Evolutionary conservation across 2,797 vertebrate genomes (phyloP).

Genomic region (Ptychadena robeensis): DNA sequence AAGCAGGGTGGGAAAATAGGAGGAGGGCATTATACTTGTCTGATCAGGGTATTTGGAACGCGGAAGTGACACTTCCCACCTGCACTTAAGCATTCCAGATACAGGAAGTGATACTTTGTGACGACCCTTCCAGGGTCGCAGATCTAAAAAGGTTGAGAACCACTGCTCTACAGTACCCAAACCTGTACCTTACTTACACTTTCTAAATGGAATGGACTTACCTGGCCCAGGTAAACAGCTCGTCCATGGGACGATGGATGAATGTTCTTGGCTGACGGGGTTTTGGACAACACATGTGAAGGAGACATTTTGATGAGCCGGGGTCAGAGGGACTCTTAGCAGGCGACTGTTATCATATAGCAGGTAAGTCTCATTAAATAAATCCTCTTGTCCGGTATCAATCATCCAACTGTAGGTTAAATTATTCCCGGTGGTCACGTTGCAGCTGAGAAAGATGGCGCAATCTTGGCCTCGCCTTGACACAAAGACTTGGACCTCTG

Average conservation of each 20-base stretch:
- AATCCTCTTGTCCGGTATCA: neutral
- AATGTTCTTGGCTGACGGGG: slow-evolving; percentile 60
- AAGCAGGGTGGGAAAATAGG: too few relatives aligned
- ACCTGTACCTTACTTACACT: neutral
- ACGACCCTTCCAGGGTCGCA: too few relatives aligned
- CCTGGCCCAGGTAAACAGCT: slow-evolving; percentile 64
- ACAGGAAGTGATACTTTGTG: too few relatives aligned
- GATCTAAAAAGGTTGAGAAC: too few relatives aligned
- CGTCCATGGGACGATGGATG: slow-evolving; percentile 63
- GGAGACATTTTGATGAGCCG: slow-evolving; percentile 27
- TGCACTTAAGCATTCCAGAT: too few relatives aligned
- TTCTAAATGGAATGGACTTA: slow-evolving; percentile 26
- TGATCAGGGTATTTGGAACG: too few relatives aligned
- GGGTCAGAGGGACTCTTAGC: slow-evolving; percentile 58
- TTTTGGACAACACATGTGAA: slow-evolving; percentile 69
- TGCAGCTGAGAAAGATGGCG: slow-evolving; percentile 66
- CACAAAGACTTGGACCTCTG: slow-evolving; percentile 65
- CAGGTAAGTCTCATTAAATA: neutral
- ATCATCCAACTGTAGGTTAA: slow-evolving; percentile 68
- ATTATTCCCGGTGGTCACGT: slow-evolving; percentile 59
- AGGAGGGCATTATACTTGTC: too few relatives aligned
- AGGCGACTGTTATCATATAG: slow-evolving; percentile 51
- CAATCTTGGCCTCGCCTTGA: slow-evolving; percentile 50
- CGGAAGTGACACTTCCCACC: too few relatives aligned
- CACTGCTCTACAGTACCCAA: too few relatives aligned